Conservation (phyloP, 2,888 invertebrate species). For the Rotaria socialis region DNA sequence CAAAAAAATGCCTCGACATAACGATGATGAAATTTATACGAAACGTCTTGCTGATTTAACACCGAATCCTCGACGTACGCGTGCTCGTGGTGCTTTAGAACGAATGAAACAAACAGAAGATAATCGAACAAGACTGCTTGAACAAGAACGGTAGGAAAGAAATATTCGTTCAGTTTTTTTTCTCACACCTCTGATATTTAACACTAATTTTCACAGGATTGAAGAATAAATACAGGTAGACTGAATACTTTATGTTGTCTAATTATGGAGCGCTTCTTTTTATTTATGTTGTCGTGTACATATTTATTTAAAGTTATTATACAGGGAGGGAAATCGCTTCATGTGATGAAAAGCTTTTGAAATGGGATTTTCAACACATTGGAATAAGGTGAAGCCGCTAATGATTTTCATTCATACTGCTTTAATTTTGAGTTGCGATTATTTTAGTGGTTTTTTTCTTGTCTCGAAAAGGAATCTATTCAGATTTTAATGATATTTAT, state of each 20-base stretch:
- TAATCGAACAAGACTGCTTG: constrained; percentile 10
- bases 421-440: too few relatives aligned
- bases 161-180: neutral
- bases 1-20: constrained; percentile 27
- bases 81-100: constrained; percentile 12
- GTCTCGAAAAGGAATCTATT: too few relatives aligned
- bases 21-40: constrained; percentile 33
- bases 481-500: too few relatives aligned
- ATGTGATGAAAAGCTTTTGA: too few relatives aligned
- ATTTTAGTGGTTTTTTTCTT: too few relatives aligned
- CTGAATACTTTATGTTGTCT: neutral
- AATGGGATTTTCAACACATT: too few relatives aligned
- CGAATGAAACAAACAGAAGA: constrained; percentile 19
- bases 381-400: too few relatives aligned
- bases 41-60: neutral
- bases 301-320: too few relatives aligned
- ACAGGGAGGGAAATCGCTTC: too few relatives aligned
- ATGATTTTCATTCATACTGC: too few relatives aligned
- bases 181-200: neutral
- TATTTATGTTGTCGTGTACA: too few relatives aligned
- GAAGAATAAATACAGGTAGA: neutral
- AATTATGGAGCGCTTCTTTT: neutral
- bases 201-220: neutral
- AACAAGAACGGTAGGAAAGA: constrained; percentile 21
- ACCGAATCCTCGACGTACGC: neutral